These are phyloP conservation scores for Scalopus aquaticus DNA, from an alignment of 2,113 vertebrate species.

Conservation along the genomic window DNA sequence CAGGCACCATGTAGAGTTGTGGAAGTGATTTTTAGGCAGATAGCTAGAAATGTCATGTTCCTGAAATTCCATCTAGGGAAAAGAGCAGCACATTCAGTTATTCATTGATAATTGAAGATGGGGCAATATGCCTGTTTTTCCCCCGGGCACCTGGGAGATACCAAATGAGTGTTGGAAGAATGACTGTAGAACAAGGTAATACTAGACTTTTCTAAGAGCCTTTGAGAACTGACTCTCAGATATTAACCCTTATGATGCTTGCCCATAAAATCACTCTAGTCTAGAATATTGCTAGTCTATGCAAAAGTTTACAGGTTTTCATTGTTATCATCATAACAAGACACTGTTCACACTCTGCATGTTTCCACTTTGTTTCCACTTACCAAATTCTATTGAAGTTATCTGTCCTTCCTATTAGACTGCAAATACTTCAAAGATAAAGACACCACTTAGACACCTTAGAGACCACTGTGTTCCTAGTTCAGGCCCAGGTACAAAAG, in stretches of 20 bases:
- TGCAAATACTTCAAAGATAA: neutral
- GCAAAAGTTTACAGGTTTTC: conserved; percentile 72
- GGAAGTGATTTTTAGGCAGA: neutral
- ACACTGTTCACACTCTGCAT: neutral
- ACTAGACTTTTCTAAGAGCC: neutral
- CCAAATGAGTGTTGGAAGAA: neutral
- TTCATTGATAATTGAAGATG: neutral
- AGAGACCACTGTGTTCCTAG: neutral
- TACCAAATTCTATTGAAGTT: neutral
- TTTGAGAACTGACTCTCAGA: conserved; percentile 47
- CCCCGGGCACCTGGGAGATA: neutral
- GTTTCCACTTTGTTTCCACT: neutral
- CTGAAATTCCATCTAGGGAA: neutral
- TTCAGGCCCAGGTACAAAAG: neutral
- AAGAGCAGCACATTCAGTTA: neutral
- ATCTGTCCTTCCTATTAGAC: neutral
- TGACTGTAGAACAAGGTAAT: neutral
- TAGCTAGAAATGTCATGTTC: neutral
- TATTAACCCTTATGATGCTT: conserved; percentile 64
- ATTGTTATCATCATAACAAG: conserved; percentile 72
- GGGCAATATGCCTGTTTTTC: neutral
- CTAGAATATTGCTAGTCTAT: conserved; percentile 69
- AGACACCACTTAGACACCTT: too few relatives aligned
- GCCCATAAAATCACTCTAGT: conserved; percentile 72
- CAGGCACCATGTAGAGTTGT: neutral